A percentile compares a stretch with the other conserved stretches of the same genome.
Conservation (phyloP, 2,797 vertebrate species). For the Enteromius fasciolatus region DNA sequence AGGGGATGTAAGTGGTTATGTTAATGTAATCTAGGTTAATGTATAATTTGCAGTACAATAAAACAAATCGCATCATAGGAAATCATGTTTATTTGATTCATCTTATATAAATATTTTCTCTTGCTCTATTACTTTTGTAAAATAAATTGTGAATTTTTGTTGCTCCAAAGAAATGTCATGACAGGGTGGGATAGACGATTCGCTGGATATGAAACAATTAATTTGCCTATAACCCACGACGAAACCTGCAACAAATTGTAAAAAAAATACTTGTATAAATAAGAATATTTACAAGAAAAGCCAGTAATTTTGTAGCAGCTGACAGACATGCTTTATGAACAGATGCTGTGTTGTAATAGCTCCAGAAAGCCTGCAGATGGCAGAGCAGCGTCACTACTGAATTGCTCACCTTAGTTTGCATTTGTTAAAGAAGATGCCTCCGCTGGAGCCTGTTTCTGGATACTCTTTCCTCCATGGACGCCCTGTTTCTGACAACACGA, state of each 20-base stretch:
- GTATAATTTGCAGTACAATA: conserved; percentile 60
- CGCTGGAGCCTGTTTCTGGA: conserved; percentile 70
- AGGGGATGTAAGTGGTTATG: conserved; percentile 38
- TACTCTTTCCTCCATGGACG: conserved; percentile 74
- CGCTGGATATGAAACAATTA: not conserved
- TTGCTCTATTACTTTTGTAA: conserved; percentile 56
- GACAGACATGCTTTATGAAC: not conserved
- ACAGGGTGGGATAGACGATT: conserved; percentile 54
- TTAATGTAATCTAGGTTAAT: conserved; percentile 67
- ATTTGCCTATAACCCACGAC: conserved; percentile 73
- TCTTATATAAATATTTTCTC: conserved; percentile 49
- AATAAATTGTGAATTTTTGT: conserved; percentile 49
- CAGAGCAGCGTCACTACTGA: not conserved
- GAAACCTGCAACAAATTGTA: conserved; percentile 74
- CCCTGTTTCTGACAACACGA: conserved; percentile 69
- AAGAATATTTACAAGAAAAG: not conserved
- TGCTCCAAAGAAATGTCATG: conserved; percentile 55
- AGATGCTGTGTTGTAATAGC: not conserved
- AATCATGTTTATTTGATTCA: conserved; percentile 59
- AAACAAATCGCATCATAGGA: conserved; percentile 54
- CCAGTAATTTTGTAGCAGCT: not conserved
- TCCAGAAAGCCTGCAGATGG: conserved; percentile 13
- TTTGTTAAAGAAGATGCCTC: conserved; percentile 80
- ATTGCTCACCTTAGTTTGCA: conserved; percentile 77
- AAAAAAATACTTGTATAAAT: not conserved